These are phyloP conservation scores for Isaurus tuberculatus DNA, from an alignment of 92 coral and sea anemone species.

Conservation along the genomic window DNA sequence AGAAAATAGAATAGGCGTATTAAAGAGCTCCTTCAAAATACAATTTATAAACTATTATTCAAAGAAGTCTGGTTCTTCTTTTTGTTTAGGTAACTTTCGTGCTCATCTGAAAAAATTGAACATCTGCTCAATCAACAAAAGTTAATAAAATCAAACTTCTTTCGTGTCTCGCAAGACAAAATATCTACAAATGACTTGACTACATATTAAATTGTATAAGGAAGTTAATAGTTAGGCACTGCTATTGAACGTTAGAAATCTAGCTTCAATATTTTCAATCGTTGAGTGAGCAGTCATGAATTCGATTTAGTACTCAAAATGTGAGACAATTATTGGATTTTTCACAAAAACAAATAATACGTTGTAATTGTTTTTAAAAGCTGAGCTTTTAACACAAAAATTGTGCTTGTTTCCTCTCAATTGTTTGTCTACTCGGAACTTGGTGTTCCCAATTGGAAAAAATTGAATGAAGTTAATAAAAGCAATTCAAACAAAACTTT, in stretches of 20 bases:
- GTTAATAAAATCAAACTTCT: neutral
- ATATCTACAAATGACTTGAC: neutral
- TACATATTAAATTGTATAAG: neutral
- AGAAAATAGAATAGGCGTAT: neutral
- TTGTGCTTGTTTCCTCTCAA: neutral
- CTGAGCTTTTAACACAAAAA: neutral
- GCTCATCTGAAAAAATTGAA: neutral
- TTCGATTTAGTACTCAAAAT: too few species aligned
- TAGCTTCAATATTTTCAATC: neutral
- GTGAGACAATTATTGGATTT: too few species aligned
- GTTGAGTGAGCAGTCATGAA: too few species aligned
- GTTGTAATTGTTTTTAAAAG: neutral
- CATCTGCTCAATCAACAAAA: constrained; percentile 19
- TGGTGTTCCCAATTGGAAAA: too few species aligned
- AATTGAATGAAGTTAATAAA: neutral
- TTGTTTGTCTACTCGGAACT: too few species aligned
- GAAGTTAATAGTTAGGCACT: neutral
- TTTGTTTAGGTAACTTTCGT: neutral
- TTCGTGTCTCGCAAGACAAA: neutral
- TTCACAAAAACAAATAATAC: neutral
- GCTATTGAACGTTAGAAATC: neutral
- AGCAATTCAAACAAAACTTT: too few species aligned
- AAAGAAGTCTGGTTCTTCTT: neutral
- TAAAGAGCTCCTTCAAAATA: neutral
- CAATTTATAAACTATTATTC: neutral